Percentiles rank a stretch among this genome's conserved stretches.
phyloP scores from a whole-genome alignment of 2,888 invertebrate genomes.

The Theodoxus fluviatilis region DNA sequence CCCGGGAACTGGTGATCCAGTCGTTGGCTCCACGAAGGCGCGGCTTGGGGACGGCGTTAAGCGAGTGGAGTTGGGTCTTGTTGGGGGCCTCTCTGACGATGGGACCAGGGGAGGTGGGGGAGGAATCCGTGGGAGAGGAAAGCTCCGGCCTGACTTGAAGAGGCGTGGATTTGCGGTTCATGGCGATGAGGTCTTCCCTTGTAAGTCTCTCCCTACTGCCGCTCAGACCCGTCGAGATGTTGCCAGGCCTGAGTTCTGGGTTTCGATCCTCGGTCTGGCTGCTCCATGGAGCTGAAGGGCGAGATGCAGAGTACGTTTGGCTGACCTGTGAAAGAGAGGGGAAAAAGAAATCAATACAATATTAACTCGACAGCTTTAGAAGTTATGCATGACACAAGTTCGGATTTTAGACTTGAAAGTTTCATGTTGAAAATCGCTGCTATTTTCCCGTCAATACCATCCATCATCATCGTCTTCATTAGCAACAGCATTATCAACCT shows the following conservation, averaged over 20 bases:
- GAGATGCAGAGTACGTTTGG: no score
- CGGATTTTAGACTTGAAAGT: no score
- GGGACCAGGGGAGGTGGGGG: constrained; percentile 20
- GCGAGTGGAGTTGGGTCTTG: constrained; percentile 44
- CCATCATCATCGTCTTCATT: no score
- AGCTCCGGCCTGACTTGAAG: constrained; percentile 38
- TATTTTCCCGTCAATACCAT: no score
- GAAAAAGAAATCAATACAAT: no score
- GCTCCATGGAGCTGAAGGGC: no score
- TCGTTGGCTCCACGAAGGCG: constrained; percentile 37
- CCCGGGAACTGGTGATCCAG: constrained; percentile 36
- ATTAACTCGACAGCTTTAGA: no score
- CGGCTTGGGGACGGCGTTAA: constrained; percentile 55
- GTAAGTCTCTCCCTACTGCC: constrained; percentile 30
- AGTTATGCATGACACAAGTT: no score
- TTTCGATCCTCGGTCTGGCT: no score
- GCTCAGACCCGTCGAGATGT: not conserved
- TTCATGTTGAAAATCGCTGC: no score
- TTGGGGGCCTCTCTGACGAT: constrained; percentile 41
- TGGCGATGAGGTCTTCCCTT: constrained; percentile 50
- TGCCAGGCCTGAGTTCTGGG: not conserved
- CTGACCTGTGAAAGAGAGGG: no score
- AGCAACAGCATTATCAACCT: no score
- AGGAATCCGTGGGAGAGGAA: constrained; percentile 19
- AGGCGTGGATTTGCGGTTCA: constrained; percentile 54